These are phyloP conservation scores for Myxocyprinus asiaticus DNA, from an alignment of 2,113 vertebrate species.

Conservation along the genomic window DNA sequence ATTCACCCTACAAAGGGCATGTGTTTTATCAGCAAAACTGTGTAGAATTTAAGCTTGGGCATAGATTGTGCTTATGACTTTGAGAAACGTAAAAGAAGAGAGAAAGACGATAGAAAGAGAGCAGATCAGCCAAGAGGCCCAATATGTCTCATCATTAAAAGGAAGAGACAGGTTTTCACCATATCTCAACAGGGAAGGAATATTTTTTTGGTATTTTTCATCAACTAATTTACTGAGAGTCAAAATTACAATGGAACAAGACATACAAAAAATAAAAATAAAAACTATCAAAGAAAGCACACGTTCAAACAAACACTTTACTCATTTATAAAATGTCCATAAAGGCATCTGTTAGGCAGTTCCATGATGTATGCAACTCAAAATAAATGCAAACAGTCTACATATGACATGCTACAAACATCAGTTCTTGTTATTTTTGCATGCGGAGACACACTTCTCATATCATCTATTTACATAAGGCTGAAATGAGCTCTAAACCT, in stretches of 20 bases:
- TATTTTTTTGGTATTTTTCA: slow-evolving; percentile 2
- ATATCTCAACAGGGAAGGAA: too few species aligned
- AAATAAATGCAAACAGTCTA: slow-evolving; percentile 23
- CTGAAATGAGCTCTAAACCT: not conserved
- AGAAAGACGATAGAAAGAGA: too few species aligned
- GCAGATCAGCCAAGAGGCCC: too few species aligned
- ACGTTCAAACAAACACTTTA: slow-evolving; percentile 44
- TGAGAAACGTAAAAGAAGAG: not conserved
- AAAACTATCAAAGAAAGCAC: slow-evolving; percentile 29
- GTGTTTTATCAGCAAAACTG: not conserved
- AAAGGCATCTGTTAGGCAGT: slow-evolving; percentile 10
- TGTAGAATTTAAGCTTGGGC: not conserved
- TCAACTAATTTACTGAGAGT: slow-evolving; percentile 15
- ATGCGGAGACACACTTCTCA: slow-evolving; percentile 39
- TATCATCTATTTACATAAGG: slow-evolving; percentile 3
- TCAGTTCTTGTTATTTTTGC: slow-evolving; percentile 30
- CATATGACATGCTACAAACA: not conserved
- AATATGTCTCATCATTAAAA: too few species aligned
- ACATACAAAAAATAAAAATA: slow-evolving; percentile 13
- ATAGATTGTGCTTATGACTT: slow-evolving; percentile 47
- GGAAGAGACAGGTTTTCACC: too few species aligned
- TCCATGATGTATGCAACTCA: not conserved
- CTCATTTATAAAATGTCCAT: slow-evolving; percentile 55
- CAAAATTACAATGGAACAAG: slow-evolving; percentile 22
- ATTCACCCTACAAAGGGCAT: too few species aligned